A percentile compares a stretch with the other conserved stretches of the same genome.
phyloP scores from a whole-genome alignment of 1,140 invertebrate genomes.

The Mactra quadrangularis region DNA sequence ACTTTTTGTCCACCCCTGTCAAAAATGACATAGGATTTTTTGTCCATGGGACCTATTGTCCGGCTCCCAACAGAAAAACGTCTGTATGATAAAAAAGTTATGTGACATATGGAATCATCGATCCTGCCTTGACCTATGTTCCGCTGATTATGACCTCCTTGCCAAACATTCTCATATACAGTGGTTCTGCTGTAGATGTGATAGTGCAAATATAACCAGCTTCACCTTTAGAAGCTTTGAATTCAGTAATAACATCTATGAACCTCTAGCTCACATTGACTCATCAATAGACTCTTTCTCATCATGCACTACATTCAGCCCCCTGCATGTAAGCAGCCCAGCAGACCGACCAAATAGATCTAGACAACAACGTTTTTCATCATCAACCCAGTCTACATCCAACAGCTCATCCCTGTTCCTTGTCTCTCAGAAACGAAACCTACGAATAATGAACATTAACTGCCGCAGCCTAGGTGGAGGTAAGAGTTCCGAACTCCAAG shows the following conservation, averaged over 20 bases:
- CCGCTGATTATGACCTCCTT: background rate
- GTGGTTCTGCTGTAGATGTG: background rate
- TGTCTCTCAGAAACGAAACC: constrained; percentile 26
- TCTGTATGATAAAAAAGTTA: too few relatives aligned
- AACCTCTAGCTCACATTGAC: background rate
- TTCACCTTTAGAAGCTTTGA: background rate
- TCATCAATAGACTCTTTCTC: background rate
- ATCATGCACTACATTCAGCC: background rate
- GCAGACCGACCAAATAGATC: background rate
- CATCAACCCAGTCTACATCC: background rate
- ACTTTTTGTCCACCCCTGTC: too few relatives aligned
- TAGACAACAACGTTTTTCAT: background rate
- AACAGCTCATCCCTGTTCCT: background rate
- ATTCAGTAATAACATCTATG: background rate
- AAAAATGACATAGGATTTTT: too few relatives aligned
- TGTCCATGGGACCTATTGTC: too few relatives aligned
- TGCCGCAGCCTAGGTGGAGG: too few relatives aligned
- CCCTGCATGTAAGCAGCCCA: background rate
- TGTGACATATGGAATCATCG: background rate
- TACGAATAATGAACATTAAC: constrained; percentile 57
- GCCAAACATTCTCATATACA: background rate
- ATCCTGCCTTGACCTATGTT: background rate
- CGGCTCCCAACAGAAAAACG: too few relatives aligned
- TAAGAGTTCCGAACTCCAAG: constrained; percentile 57
- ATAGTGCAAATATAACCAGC: background rate